Evolutionary conservation across 2,888 invertebrate species (phyloP), one percentile per base, ranked within the genome.

Genomic region (Nomada flava): DNA sequence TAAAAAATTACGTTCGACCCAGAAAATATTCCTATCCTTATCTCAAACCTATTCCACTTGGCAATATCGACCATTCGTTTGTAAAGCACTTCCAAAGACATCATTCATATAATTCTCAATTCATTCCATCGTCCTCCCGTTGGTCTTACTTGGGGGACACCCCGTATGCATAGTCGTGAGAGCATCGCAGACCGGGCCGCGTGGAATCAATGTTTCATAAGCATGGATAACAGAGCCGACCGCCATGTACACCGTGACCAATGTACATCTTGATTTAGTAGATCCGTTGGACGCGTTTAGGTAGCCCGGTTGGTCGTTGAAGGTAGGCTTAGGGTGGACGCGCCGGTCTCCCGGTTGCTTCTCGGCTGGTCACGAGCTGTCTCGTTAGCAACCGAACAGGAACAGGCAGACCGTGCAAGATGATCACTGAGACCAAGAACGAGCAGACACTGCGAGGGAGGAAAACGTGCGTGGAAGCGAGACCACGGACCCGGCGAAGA

Each of bases 131-230:
- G 13, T n/a, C 1, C 3, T 5, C 29, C 13, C 13, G 18, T 7
- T 15, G 50, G 15, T 11, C 76, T 42, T 62, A 79, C 44, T 84
- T 76, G 65, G 67, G 36, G 78, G 47, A 75, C 91, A 91, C 91
- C 91, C 91, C 75, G 87, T 90, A 90, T 86, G 84, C 82, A 76
- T 76, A 65, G 86, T 86, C 89, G 87, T 86, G 90, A 89, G 87
- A 87, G 89, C 86, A 87, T 78, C 89, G 88, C 86, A 86, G 87
- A 86, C 80, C 86, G 85, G 89, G 85, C 89, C 91, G 91, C 93
- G 93, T 93, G 93, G 93, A 93, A 93, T 93, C 93, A 93, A 93
- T 93, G 93, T 93, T 93, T 93, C 93, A 92, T 92, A 92, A 93
- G 93, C 92, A 90, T 88, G 91, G 91, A 91, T 92, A 92, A 92